Base-by-base conservation (phyloP, 2,888 invertebrate genomes). In the Globia sparganii region DNA sequence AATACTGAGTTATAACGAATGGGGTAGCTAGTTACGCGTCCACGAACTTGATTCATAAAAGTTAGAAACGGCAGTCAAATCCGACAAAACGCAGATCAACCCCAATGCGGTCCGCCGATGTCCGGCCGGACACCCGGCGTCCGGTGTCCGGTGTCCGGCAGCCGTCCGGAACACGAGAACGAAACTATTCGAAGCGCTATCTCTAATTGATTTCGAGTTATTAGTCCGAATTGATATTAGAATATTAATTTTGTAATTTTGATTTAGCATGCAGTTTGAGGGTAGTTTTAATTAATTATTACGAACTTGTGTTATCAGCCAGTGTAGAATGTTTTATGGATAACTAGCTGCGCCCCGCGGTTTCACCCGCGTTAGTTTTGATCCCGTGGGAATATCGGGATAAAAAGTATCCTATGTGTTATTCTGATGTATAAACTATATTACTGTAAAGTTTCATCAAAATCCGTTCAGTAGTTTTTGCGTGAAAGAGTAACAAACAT, bases 181-280 rank as follows among this genome's bases (percentile, higher is more conserved):
- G 49, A 28, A 28, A 15, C 53, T 28, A 31, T 83, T 72, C n/a
- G 34, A n/a, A 68, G 5, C 8, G 28, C 21, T 56, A 34, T 49
- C 46, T 46, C 64, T 80, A 84, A 81, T 84, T 84, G 84, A 40
- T 84, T 72, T 28, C 40, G 1, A 56, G 15, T 56, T 40, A 67
- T 15, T 31, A 31, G 25, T 40, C 9, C 28, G 0, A 49, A 67
- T 64, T 56, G 49, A 46, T 58, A 15, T 34, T 49, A 40, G 37
- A 58, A 66, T 70, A 80, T 80, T 77, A 25, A 83, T 61, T 75
- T 58, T 40, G 70, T 53, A 15, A 56, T 71, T 78, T 28, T 49
- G 62, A 49, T 80, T 61, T 3, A 13, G 8, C 40, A 0, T 53
- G 28, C 40, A 6, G 25, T 71, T 79, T 25, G 4, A 18, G 18